phyloP scores from a whole-genome alignment of 2,888 invertebrate genomes.

The Physocephala rufipes region DNA sequence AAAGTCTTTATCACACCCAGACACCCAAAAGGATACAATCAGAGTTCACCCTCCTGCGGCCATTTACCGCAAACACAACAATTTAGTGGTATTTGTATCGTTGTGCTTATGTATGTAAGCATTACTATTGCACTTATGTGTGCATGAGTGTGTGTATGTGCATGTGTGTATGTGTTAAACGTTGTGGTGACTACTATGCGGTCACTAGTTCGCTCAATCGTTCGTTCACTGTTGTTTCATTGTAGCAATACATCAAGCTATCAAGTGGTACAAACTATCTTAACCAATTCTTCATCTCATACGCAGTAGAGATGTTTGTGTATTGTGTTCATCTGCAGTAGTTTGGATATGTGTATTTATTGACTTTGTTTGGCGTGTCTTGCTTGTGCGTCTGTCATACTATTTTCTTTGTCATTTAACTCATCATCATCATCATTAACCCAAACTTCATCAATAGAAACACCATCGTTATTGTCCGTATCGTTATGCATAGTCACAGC shows the following conservation, averaged over 20 bases:
- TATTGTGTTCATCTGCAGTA: not conserved
- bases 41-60: not conserved
- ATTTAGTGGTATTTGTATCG: conserved; percentile 34
- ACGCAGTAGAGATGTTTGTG: not conserved
- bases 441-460: no score
- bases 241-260: not conserved
- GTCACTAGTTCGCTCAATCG: not conserved
- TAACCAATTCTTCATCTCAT: not conserved
- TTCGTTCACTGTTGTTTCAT: not conserved
- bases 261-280: conserved; percentile 7
- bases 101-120: conserved; percentile 1
- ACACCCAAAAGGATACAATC: not conserved
- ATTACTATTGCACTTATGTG: not conserved
- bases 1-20: not conserved
- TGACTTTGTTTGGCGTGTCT: not conserved
- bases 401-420: no score
- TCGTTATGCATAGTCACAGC: not conserved
- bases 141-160: not conserved
- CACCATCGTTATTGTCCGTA: not conserved
- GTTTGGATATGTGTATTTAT: not conserved
- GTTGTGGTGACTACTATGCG: not conserved
- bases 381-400: not conserved
- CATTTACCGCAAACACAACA: conserved; percentile 28
- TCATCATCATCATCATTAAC: no score
- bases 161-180: not conserved